A percentile compares a stretch with the other conserved stretches of the same genome.
These are phyloP conservation scores for Ptyas mucosa DNA, from an alignment of 2,113 vertebrate species.

Conservation along the genomic window DNA sequence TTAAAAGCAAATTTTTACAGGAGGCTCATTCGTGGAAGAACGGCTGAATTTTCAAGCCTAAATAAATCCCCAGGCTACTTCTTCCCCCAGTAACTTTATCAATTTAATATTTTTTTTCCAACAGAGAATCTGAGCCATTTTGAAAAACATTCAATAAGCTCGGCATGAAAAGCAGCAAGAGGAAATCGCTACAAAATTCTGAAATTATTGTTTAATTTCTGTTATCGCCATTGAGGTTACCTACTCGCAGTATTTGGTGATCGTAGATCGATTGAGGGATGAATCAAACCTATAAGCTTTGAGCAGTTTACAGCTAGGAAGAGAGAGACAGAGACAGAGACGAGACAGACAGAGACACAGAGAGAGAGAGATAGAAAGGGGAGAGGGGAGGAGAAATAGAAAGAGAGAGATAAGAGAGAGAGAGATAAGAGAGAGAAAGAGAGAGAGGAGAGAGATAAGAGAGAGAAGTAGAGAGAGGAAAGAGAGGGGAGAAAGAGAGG, in stretches of 20 bases:
- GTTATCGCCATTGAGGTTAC: background rate
- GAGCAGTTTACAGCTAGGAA: background rate
- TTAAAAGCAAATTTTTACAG: background rate
- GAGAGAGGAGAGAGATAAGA: too few relatives aligned
- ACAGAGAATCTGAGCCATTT: background rate
- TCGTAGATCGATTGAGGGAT: background rate
- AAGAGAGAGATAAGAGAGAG: too few relatives aligned
- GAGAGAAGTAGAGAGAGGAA: accelerated
- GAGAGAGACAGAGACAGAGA: too few relatives aligned
- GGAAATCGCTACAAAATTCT: background rate
- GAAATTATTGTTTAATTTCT: background rate
- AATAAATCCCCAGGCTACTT: background rate
- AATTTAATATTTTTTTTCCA: background rate
- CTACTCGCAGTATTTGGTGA: background rate
- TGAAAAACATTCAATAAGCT: background rate
- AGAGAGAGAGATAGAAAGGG: too few relatives aligned
- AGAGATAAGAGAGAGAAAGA: too few relatives aligned
- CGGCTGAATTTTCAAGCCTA: background rate
- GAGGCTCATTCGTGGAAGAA: background rate
- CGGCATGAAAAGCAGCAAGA: background rate
- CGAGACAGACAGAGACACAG: too few relatives aligned
- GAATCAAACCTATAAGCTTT: background rate
- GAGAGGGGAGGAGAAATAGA: too few relatives aligned
- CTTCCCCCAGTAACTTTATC: constrained; percentile 1
- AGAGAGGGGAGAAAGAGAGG: too few relatives aligned